A percentile compares a stretch with the other conserved stretches of the same genome.
Evolutionary conservation across 2,113 vertebrate species (phyloP).

Genomic region (Rhadina sibilatrix): DNA sequence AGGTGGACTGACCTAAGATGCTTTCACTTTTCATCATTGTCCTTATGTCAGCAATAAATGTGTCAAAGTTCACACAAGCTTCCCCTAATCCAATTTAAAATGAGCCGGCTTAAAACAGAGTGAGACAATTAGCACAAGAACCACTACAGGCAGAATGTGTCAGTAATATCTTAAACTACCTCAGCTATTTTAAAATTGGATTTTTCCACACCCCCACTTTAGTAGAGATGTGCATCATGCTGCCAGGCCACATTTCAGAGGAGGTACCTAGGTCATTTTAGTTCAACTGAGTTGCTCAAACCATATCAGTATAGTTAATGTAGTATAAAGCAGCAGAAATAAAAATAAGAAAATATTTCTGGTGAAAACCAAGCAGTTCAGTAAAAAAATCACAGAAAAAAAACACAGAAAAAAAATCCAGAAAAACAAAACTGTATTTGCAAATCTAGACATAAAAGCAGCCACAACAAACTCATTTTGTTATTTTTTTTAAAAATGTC

Average conservation of each 20-base stretch:
- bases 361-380: neutral
- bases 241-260: neutral
- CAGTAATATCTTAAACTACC: neutral
- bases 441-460: neutral
- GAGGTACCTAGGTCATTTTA: neutral
- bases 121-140: neutral
- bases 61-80: neutral
- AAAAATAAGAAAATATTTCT: neutral
- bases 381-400: no score
- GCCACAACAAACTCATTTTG: neutral
- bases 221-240: neutral
- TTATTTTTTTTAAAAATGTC: neutral
- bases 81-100: neutral
- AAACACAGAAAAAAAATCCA: no score
- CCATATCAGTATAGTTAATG: neutral
- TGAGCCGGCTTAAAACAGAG: neutral
- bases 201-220: neutral
- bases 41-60: neutral
- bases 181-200: neutral
- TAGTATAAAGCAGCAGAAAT: neutral
- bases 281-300: neutral
- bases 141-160: neutral
- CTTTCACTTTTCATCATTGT: neutral
- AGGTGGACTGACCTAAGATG: neutral
- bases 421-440: neutral